Evolutionary conservation across 2,888 invertebrate genomes (phyloP), one percentile per base, ranked within the genome.

Genomic region (Idaea dimidiata): DNA sequence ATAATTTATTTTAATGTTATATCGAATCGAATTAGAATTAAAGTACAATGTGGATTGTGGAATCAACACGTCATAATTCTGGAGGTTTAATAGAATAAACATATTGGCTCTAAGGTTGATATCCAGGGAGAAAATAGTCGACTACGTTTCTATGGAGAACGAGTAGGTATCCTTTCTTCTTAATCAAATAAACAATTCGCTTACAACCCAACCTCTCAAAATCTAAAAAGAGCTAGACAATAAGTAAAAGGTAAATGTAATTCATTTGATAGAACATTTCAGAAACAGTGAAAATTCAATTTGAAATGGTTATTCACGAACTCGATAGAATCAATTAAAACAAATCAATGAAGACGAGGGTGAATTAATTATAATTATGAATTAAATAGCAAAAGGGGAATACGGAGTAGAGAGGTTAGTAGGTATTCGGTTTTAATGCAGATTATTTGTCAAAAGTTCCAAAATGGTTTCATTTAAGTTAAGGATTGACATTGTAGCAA

Each of bases 251-350:
- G 17, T 33, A 54, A 58, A 33, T 7, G 17, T 33, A 55, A 56
- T 33, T 56, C 60, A 32, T 31, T 31, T n/a, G 31, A 17, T n/a
- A 16, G 16, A 31, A n/a, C 31, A 17, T 56, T 56, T 43, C 43
- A 43, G 43, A 43, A 43, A 43, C 43, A 43, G 43, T 43, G 43
- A 43, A 43, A 43, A 43, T 43, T 43, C 43, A 43, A 43, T 43
- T 43, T 43, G 43, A 43, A 43, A 43, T 43, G 6, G 43, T 43
- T 43, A 61, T 62, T 63, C 59, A 54, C 63, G 32, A 56, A 54
- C 61, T 54, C 62, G 61, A 60, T 18, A 58, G 8, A 56, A 56
- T 56, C 56, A 56, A 55, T 59, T 55, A 33, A 53, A 53, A 58
- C 53, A 17, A 63, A 60, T 59, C 59, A 31, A 54, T 54, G 59